Evolutionary conservation across 1,140 invertebrate species (phyloP).

Genomic region (Pseudomyrmex flavicornis): DNA sequence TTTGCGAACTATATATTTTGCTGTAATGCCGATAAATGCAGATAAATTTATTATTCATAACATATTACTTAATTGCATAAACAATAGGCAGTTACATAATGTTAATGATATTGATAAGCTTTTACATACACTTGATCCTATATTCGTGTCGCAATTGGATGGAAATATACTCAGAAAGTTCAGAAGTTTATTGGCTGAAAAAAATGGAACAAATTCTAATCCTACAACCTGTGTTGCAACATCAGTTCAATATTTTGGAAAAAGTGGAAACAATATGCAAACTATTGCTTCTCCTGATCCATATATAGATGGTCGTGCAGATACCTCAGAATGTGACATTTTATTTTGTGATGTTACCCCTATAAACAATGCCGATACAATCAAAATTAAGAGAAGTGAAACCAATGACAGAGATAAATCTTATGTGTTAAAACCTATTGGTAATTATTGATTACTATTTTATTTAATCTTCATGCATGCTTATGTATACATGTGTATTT

Average conservation of each 20-base stretch:
- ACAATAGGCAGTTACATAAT: neutral
- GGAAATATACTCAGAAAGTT: slow-evolving; percentile 6
- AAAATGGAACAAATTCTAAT: neutral
- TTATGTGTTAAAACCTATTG: slow-evolving; percentile 28
- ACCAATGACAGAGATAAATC: neutral
- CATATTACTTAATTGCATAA: slow-evolving; percentile 44
- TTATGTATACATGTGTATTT: neutral
- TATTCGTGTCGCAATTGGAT: neutral
- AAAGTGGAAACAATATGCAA: neutral
- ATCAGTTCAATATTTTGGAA: neutral
- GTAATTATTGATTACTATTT: slow-evolving; percentile 41
- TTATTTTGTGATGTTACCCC: neutral
- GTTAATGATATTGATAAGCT: slow-evolving; percentile 43
- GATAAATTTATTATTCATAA: neutral
- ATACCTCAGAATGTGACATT: neutral
- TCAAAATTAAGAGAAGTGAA: neutral
- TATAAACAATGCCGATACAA: neutral
- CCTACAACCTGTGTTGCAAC: neutral
- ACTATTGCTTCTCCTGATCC: slow-evolving; percentile 21
- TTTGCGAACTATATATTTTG: slow-evolving; percentile 14
- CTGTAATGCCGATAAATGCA: neutral
- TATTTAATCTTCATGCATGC: neutral
- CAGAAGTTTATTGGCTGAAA: slow-evolving; percentile 8
- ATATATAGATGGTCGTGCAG: neutral
- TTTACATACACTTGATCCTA: slow-evolving; percentile 8